Evolutionary conservation across 2,888 invertebrate genomes (phyloP), one percentile per base, ranked within the genome.

Genomic region (Pteria penguin): DNA sequence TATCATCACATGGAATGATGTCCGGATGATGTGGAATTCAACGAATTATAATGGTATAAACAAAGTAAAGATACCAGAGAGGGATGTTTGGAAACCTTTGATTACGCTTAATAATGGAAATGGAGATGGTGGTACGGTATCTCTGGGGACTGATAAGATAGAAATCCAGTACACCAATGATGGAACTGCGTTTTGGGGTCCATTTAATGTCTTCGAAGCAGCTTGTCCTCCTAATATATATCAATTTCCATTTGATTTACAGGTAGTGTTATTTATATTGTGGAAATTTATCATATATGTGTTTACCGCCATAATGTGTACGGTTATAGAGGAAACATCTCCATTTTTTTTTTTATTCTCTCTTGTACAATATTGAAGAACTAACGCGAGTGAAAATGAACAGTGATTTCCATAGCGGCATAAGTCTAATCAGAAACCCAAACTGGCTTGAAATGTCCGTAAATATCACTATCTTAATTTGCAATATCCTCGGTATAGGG

Each of bases 1-100:
- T n/a, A 29, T 58, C 14, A 57, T 80, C 31, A 33, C 14, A 1
- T 80, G 80, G 80, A 22, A 0, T 24, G 80, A 80, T 29, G 54
- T 45, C 8, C 69, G 78, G 8, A 65, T 80, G 52, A 60, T 29
- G 4, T 80, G 80, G 80, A 55, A 77, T 24, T 69, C 73, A 2
- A 4, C 5, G 11, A n/a, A 52, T 22, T 71, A 78, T 36, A 78
- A 78, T 22, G 55, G 61, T n/a, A 57, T 67, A 5, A 26, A 32
- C 11, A 22, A 26, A 0, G 54, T 71, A 2, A 61, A 60, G 5
- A 57, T 72, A 11, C 54, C 63, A 1, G 31, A 52, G 5, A 32
- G 5, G 8, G 31, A 61, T 0, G 63, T 80, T 11, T 80, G 80
- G 80, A 68, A 29, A 22, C 80, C 80, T 18, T n/a, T 31, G 2